Evolutionary conservation across 2,888 invertebrate species (phyloP), one percentile per base, ranked within the genome.

Genomic region (Argynnis bischoffii): DNA sequence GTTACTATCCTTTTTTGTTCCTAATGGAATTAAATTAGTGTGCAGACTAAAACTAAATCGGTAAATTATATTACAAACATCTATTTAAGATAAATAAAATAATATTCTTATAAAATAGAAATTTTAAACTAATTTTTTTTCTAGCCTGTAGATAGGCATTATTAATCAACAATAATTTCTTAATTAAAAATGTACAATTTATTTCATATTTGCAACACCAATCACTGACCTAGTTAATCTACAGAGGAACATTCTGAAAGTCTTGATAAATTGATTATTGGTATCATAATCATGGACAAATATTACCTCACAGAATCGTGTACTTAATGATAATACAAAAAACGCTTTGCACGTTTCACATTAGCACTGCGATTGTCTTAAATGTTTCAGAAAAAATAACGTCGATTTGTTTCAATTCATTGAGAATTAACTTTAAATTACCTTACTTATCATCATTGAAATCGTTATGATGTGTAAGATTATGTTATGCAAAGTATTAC

Each of bases 401-500:
- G 16, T 21, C 3, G 18, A 57, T 18, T 48, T 48, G 47, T 48
- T 59, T 31, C n/a, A 59, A 48, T 48, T 48, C 4, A 57, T 57
- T 48, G n/a, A 48, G n/a, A 48, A 26, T 47, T 48, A 13, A 8
- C 11, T 41, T 48, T 48, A n/a, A 48, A 48, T 26, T 16, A 16
- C 14, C 59, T 1, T 41, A 26, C 26, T 31, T 16, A 59, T 31
- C 26, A 48, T 48, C 16, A 16, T 59, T 47, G 47, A 59, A 48
- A 31, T 57, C n/a, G 3, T 48, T 48, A 13, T 48, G 47, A 59
- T 48, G 47, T 59, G 26, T 48, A 59, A 59, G 47, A 16, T 47
- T n/a, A 13, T n/a, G 48, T 48, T 59, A 59, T 59, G 59, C 48
- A 59, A 59, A 59, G 14, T 31, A 1, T 59, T 59, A 48, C 48